Base-by-base conservation (phyloP, 2,888 invertebrate species). In the Belgica antarctica region DNA sequence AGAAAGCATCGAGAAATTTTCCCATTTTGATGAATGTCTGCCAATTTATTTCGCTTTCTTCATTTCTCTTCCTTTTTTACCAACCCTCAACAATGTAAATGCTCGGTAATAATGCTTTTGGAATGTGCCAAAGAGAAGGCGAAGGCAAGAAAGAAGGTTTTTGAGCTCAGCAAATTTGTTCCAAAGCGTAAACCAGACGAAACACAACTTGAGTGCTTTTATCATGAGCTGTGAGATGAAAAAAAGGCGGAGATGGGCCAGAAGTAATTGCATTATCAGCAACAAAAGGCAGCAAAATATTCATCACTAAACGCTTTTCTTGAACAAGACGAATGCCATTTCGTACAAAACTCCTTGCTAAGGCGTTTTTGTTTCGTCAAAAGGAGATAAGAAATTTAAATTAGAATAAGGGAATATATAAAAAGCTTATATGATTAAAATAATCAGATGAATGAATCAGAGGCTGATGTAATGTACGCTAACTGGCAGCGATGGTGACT, bases 191-290 rank as follows among this genome's bases (percentile, higher is more conserved):
- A 2, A 17, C 2, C 19, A 3, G 4, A 52, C 52, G 17, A 22
- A 22, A 12, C 5, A 31, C 7, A 8, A 31, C 34, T 31, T 12
- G 34, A 31, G 34, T 8, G 34, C 34, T 31, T 31, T 31, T 12
- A 31, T 5, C 34, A 31, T 8, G 12, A 31, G 12, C 34, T n/a
- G n/a, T n/a, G n/a, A n/a, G n/a, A n/a, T n/a, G n/a, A n/a, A n/a
- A n/a, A 31, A 31, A 31, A 31, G 7, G 34, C 5, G 34, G 34
- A 12, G 34, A 5, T 31, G 5, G 3, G 47, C 4, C 5, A 47
- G 15, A 47, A 61, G 24, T 63, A 63, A 63, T 63, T 63, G 63
- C 63, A 63, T 63, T 63, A 41, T 63, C 63, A 63, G 63, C 63
- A 63, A 63, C 63, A 63, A 62, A n/a, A 47, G 47, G 34, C 41